phyloP scores from a whole-genome alignment of 2,888 invertebrate species.

The Caenorhabditis wallacei region DNA sequence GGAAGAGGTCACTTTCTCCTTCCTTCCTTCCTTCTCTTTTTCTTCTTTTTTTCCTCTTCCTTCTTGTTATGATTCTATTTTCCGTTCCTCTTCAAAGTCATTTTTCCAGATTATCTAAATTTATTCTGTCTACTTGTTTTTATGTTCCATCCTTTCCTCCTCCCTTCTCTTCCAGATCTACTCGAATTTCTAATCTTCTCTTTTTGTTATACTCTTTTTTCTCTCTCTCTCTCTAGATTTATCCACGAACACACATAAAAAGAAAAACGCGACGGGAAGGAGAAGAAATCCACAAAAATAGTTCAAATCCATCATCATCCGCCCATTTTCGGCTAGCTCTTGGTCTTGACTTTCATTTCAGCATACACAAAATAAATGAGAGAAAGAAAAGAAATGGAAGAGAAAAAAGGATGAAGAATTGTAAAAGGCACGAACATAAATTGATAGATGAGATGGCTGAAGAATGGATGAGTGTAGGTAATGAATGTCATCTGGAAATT shows the following conservation, averaged over 20 bases:
- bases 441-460: conserved; percentile 48
- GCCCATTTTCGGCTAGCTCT: conserved; percentile 47
- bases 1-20: conserved; percentile 39
- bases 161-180: conserved; percentile 51
- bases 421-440: conserved; percentile 28
- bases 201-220: conserved; percentile 11
- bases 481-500: conserved; percentile 40
- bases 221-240: conserved; percentile 30
- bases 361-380: conserved; percentile 53
- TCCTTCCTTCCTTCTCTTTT: background rate
- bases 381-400: background rate
- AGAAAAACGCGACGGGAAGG: conserved; percentile 11
- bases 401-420: conserved; percentile 35
- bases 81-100: conserved; percentile 28
- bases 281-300: conserved; percentile 56
- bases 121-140: conserved; percentile 54
- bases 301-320: conserved; percentile 63
- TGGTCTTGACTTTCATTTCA: conserved; percentile 38
- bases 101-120: conserved; percentile 58
- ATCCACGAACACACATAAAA: conserved; percentile 21
- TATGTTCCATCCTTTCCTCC: conserved; percentile 29
- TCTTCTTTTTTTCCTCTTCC: background rate
- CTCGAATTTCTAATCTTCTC: conserved; percentile 52
- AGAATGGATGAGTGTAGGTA: conserved; percentile 41
- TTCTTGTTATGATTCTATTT: conserved; percentile 23